Conservation (phyloP, 2,113 vertebrate species). For the Heloderma charlesbogerti region DNA sequence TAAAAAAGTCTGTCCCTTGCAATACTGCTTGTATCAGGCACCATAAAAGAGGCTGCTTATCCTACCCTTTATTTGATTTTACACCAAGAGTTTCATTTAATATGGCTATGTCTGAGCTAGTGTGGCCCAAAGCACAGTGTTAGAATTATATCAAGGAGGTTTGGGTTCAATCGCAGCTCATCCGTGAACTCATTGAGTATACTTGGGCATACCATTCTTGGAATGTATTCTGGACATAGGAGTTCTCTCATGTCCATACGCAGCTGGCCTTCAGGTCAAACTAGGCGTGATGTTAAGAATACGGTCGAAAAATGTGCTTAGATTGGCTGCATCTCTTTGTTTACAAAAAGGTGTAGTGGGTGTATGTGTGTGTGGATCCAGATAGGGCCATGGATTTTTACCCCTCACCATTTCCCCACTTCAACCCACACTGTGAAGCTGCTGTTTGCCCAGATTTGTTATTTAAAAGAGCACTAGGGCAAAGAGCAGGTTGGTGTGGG, state of each 20-base stretch:
- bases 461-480: not conserved
- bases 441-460: not conserved
- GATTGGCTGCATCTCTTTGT: not conserved
- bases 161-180: not conserved
- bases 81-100: not conserved
- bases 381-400: not conserved
- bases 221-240: not conserved
- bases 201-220: not conserved
- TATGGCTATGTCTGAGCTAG: not conserved
- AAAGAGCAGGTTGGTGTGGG: not conserved
- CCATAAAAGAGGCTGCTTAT: slow-evolving; percentile 15
- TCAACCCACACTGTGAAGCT: not conserved
- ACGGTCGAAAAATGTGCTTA: not conserved
- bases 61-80: slow-evolving; percentile 20
- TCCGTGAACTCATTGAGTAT: not conserved
- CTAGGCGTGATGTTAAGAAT: not conserved
- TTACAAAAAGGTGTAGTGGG: not conserved
- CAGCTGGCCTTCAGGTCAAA: not conserved
- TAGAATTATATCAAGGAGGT: not conserved
- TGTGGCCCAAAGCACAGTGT: not conserved
- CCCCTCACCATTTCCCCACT: not conserved
- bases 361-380: not conserved
- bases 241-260: not conserved
- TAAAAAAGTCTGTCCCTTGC: not conserved
- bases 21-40: not conserved